Conservation (phyloP, 2,888 invertebrate species). For the Agrotis puta region DNA sequence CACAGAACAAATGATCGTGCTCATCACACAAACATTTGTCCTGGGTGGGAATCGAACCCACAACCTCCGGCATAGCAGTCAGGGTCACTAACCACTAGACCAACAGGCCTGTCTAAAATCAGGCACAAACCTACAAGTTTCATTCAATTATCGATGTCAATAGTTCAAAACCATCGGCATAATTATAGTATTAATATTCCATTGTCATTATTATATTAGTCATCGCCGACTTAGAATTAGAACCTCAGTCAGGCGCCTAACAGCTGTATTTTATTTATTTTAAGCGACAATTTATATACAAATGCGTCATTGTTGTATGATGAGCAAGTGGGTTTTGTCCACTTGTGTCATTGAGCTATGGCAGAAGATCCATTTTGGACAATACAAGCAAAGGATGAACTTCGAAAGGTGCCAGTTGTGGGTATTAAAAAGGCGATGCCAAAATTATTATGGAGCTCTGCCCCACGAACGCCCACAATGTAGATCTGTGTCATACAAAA, state of each 20-base stretch:
- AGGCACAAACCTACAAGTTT: not conserved
- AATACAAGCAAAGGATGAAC: not conserved
- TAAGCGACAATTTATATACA: slow-evolving; percentile 49
- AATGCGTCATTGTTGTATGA: slow-evolving; percentile 42
- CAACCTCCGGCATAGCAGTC: too few relatives aligned
- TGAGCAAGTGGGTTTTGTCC: slow-evolving; percentile 19
- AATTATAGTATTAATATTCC: slow-evolving; percentile 5
- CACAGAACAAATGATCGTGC: too few relatives aligned
- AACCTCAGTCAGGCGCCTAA: slow-evolving; percentile 20
- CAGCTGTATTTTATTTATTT: slow-evolving; percentile 37
- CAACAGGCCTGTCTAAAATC: too few relatives aligned
- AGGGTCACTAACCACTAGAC: too few relatives aligned
- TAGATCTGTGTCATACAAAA: too few relatives aligned
- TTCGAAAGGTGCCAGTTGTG: too few relatives aligned
- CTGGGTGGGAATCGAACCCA: too few relatives aligned
- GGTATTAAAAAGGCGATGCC: too few relatives aligned
- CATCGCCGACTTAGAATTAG: slow-evolving; percentile 20
- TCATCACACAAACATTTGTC: too few relatives aligned
- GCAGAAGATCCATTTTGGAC: slow-evolving; percentile 16
- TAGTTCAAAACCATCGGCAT: not conserved
- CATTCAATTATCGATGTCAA: not conserved
- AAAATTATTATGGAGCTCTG: too few relatives aligned
- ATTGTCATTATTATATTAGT: slow-evolving; percentile 18
- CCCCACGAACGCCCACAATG: too few relatives aligned
- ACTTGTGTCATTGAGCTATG: too few relatives aligned